Evolutionary conservation across 2,888 invertebrate genomes (phyloP).

Genomic region (Aplocera efformata): DNA sequence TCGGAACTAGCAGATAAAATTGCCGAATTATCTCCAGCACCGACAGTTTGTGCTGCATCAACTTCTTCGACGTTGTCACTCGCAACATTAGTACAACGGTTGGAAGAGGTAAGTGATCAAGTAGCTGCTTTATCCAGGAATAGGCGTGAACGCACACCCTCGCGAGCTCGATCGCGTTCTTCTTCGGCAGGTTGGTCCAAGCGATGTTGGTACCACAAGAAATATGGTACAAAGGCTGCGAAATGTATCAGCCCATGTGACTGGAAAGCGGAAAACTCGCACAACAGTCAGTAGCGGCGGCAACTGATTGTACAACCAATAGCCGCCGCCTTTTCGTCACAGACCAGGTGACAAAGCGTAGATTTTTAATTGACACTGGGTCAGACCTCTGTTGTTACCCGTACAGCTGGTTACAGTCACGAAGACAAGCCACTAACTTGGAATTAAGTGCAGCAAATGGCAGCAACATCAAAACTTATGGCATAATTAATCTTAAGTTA

Average conservation of each 20-base stretch:
- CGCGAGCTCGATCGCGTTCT: not conserved
- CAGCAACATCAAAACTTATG: slow-evolving; percentile 20
- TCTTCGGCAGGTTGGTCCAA: too few relatives aligned
- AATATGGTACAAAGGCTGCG: not conserved
- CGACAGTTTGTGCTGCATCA: slow-evolving; percentile 8
- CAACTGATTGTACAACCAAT: slow-evolving; percentile 10
- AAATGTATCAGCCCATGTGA: slow-evolving; percentile 26
- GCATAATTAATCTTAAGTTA: slow-evolving; percentile 7
- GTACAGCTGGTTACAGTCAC: not conserved
- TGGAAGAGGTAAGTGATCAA: slow-evolving; percentile 8
- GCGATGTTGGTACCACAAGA: not conserved
- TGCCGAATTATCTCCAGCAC: too few relatives aligned
- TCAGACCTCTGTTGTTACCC: slow-evolving; percentile 20
- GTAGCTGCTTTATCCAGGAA: slow-evolving; percentile 4
- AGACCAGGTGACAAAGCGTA: slow-evolving; percentile 1
- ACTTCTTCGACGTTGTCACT: too few relatives aligned
- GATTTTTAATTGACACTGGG: slow-evolving; percentile 19
- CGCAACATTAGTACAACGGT: slow-evolving; percentile 12
- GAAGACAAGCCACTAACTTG: slow-evolving; percentile 7
- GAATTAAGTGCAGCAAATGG: slow-evolving; percentile 23
- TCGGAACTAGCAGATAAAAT: not conserved
- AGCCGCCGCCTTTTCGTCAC: slow-evolving; percentile 22
- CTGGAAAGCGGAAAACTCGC: slow-evolving; percentile 11
- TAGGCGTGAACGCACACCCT: not conserved
- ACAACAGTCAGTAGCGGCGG: slow-evolving; percentile 18